Evolutionary conservation across 2,113 vertebrate species (phyloP).

Genomic region (Antigone vipio): DNA sequence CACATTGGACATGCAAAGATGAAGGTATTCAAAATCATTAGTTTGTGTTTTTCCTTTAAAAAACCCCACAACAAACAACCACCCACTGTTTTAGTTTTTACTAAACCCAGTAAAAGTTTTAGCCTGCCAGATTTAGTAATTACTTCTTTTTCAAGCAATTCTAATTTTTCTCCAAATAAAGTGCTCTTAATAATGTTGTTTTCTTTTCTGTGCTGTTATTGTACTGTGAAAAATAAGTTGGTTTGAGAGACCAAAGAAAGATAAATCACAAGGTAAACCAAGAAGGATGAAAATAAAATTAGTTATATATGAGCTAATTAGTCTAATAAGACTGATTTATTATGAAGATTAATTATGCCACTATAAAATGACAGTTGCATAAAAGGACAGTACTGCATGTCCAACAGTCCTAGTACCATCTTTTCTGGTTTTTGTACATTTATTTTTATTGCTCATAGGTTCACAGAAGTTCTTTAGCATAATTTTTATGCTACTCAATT

Average conservation of each 20-base stretch:
- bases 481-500: neutral
- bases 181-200: neutral
- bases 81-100: neutral
- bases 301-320: neutral
- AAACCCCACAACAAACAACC: neutral
- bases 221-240: neutral
- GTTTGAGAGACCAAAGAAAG: neutral
- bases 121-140: neutral
- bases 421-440: neutral
- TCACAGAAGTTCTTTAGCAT: neutral
- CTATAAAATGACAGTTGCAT: neutral
- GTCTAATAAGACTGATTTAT: neutral
- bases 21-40: neutral
- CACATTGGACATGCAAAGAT: neutral
- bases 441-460: neutral
- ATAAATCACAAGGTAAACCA: neutral
- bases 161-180: neutral
- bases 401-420: neutral
- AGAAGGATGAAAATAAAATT: neutral
- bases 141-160: neutral
- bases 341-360: neutral
- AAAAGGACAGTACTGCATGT: neutral
- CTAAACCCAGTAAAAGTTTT: neutral
- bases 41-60: neutral
- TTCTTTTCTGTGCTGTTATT: neutral